Evolutionary conservation across 2,113 vertebrate genomes (phyloP), one percentile per base, ranked within the genome.

Genomic region (Empidonax traillii): DNA sequence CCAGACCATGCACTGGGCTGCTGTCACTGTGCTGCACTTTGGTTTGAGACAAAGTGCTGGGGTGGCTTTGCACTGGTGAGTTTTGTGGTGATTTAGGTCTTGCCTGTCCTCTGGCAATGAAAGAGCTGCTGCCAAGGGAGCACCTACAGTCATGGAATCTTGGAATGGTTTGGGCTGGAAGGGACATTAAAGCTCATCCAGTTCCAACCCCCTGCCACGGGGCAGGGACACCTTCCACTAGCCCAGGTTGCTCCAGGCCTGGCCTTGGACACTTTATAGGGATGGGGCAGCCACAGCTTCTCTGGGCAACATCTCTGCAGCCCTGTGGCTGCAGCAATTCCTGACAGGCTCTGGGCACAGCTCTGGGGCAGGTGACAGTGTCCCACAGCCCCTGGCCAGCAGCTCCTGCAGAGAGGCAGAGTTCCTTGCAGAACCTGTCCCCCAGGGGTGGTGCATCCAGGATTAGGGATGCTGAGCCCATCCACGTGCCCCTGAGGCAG

Each of bases 11-110:
- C 53, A 2, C 53, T 8, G 19, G 37, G 8, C 71, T 39, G 77
- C 30, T 6, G 6, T 28, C 11, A 0, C 55, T 4, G 16, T 30
- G 35, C 44, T 19, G 0, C 8, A 3, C 9, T 62, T 59, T n/a
- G 10, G 9, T 8, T 16, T 33, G 16, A 62, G 82, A 5, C 41
- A 27, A 17, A 1, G 24, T 41, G 6, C 24, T 2, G 73, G 43
- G 43, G 2, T 56, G 14, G 31, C 19, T 53, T 37, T 24, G 66
- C 22, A 6, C 49, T 31, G 51, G 24, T 30, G 3, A 30, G 13
- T n/a, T 44, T 44, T 14, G 1, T 3, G 31, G 13, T 16, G 10
- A 11, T 17, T 35, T 8, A 13, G 39, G 31, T 39, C 31, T 55
- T 37, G 31, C 78, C 78, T 59, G 39, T 15, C 30, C 18, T 46